Evolutionary conservation across 1,140 invertebrate species (phyloP).

Genomic region (Drosophila obscura): DNA sequence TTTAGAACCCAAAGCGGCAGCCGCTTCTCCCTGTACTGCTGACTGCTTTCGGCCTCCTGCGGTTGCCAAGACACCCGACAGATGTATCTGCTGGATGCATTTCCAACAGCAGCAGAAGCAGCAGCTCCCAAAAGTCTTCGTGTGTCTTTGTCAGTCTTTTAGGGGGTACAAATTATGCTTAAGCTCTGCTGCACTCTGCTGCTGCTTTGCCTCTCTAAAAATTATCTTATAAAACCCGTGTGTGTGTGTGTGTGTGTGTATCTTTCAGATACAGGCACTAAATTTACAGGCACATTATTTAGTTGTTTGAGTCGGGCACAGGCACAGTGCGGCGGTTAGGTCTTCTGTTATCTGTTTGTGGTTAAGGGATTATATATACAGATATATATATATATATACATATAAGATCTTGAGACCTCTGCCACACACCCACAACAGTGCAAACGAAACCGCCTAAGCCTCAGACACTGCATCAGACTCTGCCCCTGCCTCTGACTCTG

Average conservation of each 20-base stretch:
- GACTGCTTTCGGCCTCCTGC: not conserved
- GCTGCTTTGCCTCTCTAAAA: conserved; percentile 33
- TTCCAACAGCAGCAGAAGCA: not conserved
- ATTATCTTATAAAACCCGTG: conserved; percentile 49
- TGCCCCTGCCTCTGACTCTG: too few species aligned
- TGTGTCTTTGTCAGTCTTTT: conserved; percentile 23
- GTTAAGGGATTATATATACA: conserved; percentile 57
- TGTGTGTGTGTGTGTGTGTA: conserved; percentile 55
- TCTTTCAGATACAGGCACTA: conserved; percentile 51
- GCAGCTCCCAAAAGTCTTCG: not conserved
- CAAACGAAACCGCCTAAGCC: conserved; percentile 29
- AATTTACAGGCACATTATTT: conserved; percentile 78
- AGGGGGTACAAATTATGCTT: conserved; percentile 62
- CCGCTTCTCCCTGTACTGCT: not conserved
- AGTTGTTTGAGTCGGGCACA: conserved; percentile 60
- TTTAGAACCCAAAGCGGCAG: conserved; percentile 31
- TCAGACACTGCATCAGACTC: too few species aligned
- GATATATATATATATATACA: not conserved
- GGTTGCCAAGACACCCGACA: conserved; percentile 68
- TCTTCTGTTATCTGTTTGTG: conserved; percentile 71
- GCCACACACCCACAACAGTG: conserved; percentile 12
- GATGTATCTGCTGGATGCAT: conserved; percentile 54
- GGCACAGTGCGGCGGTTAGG: conserved; percentile 36
- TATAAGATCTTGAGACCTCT: conserved; percentile 19
- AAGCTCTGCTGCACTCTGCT: conserved; percentile 15